phyloP scores from a whole-genome alignment of 2,797 vertebrate species.

The Catharus ustulatus region DNA sequence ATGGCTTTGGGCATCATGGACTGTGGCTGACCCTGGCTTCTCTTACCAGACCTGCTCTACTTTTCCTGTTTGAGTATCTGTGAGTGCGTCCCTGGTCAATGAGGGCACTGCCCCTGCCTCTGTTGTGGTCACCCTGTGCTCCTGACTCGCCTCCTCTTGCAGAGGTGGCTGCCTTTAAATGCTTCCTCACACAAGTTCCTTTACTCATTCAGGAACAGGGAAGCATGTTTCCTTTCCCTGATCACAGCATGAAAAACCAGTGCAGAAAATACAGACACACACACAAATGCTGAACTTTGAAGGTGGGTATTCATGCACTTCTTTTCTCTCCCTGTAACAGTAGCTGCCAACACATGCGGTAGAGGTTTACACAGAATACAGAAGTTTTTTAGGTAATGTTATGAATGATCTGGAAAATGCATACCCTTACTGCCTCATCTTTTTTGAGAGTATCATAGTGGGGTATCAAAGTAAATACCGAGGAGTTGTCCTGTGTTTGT shows the following conservation, averaged over 20 bases:
- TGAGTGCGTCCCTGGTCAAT: neutral
- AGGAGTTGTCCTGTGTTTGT: neutral
- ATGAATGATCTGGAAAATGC: neutral
- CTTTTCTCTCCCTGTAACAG: neutral
- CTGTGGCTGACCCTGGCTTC: neutral
- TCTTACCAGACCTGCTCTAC: neutral
- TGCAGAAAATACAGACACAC: neutral
- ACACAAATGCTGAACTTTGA: neutral
- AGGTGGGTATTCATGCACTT: neutral
- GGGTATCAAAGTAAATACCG: neutral
- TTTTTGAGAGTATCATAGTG: neutral
- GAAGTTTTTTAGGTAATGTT: neutral
- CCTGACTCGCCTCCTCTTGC: neutral
- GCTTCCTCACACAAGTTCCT: neutral
- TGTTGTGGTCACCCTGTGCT: conserved; percentile 29
- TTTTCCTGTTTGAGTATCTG: neutral
- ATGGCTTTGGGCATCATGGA: neutral
- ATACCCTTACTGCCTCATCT: neutral
- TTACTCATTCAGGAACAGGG: neutral
- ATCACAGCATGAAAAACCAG: neutral
- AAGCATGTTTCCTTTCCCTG: neutral
- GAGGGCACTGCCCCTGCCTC: conserved; percentile 3
- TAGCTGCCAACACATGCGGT: neutral
- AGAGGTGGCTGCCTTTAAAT: neutral
- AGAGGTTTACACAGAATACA: neutral